Percentiles rank a stretch among this genome's conserved stretches.
Evolutionary conservation across 2,113 vertebrate species (phyloP).

Genomic region (Bolborhynchus lineola): DNA sequence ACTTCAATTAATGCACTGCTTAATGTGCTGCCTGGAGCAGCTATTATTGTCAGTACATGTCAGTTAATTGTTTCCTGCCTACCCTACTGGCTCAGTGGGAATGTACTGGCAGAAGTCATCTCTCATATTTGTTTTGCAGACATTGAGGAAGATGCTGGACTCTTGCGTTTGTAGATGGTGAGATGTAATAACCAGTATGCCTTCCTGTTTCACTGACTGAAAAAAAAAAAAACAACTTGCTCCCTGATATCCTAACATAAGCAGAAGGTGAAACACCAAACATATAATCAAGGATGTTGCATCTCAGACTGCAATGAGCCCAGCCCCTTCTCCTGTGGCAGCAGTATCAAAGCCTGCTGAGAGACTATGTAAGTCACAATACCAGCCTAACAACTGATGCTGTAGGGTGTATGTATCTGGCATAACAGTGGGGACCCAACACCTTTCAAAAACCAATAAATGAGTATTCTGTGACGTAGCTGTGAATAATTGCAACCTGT

Average conservation of each 20-base stretch:
- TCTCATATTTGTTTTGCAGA: background rate
- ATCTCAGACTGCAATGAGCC: background rate
- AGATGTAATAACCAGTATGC: background rate
- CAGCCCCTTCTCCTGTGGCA: background rate
- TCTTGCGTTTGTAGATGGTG: background rate
- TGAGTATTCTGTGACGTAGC: background rate
- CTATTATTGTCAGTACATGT: slow-evolving; percentile 26
- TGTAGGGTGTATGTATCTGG: background rate
- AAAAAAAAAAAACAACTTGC: background rate
- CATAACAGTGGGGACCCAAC: background rate
- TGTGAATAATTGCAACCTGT: slow-evolving; percentile 7
- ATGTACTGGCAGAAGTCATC: background rate
- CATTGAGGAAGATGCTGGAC: background rate
- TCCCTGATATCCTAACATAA: background rate
- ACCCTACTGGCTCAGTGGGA: background rate
- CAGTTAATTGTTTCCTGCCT: slow-evolving; percentile 47
- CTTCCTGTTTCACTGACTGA: background rate
- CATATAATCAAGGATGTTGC: rapidly evolving
- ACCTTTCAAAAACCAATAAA: slow-evolving; percentile 7
- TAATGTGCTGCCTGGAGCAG: slow-evolving; percentile 48
- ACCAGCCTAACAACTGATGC: background rate
- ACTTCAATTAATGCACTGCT: slow-evolving; percentile 55
- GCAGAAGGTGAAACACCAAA: background rate
- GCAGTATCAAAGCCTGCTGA: background rate
- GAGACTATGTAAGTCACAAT: background rate